Evolutionary conservation across 2,113 vertebrate genomes (phyloP).

Genomic region (Eulemur macaco): DNA sequence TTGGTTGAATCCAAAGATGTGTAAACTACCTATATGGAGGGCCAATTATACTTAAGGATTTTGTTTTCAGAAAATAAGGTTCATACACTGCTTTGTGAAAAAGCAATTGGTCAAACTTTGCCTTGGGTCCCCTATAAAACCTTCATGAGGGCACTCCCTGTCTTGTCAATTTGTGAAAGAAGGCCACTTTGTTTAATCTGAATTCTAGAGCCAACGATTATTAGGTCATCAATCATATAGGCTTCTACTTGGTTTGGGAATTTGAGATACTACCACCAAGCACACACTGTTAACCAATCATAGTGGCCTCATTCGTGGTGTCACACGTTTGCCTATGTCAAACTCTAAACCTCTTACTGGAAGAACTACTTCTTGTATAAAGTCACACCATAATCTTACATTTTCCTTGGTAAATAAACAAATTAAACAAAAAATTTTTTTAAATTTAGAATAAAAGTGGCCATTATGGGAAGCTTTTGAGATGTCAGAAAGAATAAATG

Average conservation of each 20-base stretch:
- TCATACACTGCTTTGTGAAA: background rate
- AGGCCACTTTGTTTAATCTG: background rate
- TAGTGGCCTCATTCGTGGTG: too few relatives aligned
- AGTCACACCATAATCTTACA: background rate
- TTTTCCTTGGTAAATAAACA: background rate
- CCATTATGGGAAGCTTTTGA: background rate
- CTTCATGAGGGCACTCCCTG: background rate
- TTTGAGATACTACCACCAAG: background rate
- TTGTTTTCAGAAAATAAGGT: slow-evolving; percentile 16
- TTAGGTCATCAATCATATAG: background rate
- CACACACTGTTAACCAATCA: background rate
- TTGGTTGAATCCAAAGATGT: background rate
- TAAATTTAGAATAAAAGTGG: background rate
- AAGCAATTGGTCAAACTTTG: background rate
- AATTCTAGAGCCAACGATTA: background rate
- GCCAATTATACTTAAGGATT: background rate
- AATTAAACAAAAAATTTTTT: background rate
- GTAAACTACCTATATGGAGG: background rate
- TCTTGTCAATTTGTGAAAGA: background rate
- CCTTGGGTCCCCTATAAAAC: background rate
- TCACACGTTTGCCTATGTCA: background rate
- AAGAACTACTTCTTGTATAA: background rate
- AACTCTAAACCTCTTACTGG: background rate
- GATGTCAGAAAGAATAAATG: background rate
- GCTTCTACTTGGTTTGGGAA: background rate